These are phyloP conservation scores for Caenorhabditis uteleia DNA, from an alignment of 2,888 invertebrate genomes.

Conservation along the genomic window DNA sequence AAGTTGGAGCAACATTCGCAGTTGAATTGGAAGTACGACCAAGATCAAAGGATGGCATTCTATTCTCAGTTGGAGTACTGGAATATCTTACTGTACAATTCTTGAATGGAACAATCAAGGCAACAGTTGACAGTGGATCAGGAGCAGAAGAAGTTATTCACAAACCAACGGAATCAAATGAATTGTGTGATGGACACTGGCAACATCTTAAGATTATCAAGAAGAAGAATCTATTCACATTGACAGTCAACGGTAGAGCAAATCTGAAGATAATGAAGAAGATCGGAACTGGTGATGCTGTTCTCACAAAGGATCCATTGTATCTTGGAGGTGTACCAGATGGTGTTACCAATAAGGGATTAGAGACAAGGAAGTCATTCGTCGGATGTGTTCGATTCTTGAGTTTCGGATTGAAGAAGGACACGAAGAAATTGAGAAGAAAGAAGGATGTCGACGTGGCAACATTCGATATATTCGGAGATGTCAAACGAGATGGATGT, in stretches of 20 bases:
- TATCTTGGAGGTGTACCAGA: constrained; percentile 79
- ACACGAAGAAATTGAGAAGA: constrained; percentile 38
- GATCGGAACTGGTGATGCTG: constrained; percentile 78
- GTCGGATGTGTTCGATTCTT: constrained; percentile 66
- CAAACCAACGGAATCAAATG: constrained; percentile 61
- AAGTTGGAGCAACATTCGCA: constrained; percentile 56
- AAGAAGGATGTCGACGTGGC: constrained; percentile 47
- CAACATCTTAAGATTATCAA: constrained; percentile 85
- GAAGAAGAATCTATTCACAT: constrained; percentile 85
- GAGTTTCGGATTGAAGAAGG: constrained; percentile 53
- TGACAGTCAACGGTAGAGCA: constrained; percentile 84
- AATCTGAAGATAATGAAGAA: constrained; percentile 77
- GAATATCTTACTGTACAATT: constrained; percentile 88
- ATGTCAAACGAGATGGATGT: constrained; percentile 56
- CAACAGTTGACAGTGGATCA: constrained; percentile 74
- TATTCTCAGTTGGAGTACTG: constrained; percentile 66
- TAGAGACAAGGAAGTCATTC: constrained; percentile 51
- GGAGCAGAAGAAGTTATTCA: constrained; percentile 75
- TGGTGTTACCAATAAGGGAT: constrained; percentile 55
- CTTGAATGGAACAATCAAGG: constrained; percentile 71
- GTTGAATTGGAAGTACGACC: constrained; percentile 67
- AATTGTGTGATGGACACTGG: constrained; percentile 93
- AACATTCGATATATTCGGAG: constrained; percentile 55
- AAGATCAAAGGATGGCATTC: constrained; percentile 60
- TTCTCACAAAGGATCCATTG: constrained; percentile 83